Base-by-base conservation (phyloP, 2,888 invertebrate genomes). In the Meliscaeva auricollis region DNA sequence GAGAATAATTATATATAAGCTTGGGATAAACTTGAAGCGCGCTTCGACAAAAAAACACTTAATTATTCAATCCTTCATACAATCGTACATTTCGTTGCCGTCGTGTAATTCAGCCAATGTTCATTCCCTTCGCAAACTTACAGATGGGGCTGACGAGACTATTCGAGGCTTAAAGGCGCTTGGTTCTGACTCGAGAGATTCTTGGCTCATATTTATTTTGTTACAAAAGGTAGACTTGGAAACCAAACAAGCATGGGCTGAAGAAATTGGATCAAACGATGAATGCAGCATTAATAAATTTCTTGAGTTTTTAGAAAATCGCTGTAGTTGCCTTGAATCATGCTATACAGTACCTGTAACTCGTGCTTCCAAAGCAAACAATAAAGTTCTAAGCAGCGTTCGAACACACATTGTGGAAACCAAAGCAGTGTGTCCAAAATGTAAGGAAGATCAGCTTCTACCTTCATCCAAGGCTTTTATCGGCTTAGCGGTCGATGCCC, bases 1-100 rank as follows among this genome's bases (percentile, higher is more conserved):
- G 69, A 87, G 1, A 46, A 48, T 13, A 76, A 74, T 17, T 85
- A 82, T 38, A n/a, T 64, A 5, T 76, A 69, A 15, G 82, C 85
- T 22, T 82, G 82, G 77, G 58, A 58, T 20, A 72, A 77, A n/a
- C 50, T 85, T 6, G 78, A 74, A 11, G 80, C 83, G 8, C 75
- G 87, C 3, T 87, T 60, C 20, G 78, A 87, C 13, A 75, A 68
- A 6, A n/a, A 81, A 68, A 5, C 77, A 77, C 13, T 60, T 87
- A 17, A 82, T 87, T 13, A 9, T 78, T 8, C 78, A 58, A n/a
- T 87, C 74, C 0, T 87, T 79, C 20, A 82, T 84, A 30, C 76
- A 80, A 48, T 15, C 64, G 0, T 85, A 83, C 15, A 32, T 79
- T n/a, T 64, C 76, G 9, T 64, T 78, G 20, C 46, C 48, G 11